Evolutionary conservation across 2,888 invertebrate genomes (phyloP).

Genomic region (Phyto melanocephala): DNA sequence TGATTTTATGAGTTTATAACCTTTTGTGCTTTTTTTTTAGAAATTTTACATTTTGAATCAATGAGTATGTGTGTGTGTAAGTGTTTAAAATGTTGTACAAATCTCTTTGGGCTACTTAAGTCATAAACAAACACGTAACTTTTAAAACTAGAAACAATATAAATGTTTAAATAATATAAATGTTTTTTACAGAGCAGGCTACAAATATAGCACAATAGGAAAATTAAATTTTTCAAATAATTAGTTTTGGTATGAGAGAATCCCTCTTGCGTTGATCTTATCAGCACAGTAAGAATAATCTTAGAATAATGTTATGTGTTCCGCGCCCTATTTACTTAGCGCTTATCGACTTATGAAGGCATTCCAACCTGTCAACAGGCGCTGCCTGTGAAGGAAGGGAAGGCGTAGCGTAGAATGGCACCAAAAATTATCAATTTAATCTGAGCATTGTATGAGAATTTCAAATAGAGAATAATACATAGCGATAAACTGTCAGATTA

Average conservation of each 20-base stretch:
- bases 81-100: constrained; percentile 8
- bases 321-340: too few relatives aligned
- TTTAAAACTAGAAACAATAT: constrained; percentile 49
- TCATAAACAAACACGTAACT: constrained; percentile 61
- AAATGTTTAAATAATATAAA: constrained; percentile 41
- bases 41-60: neutral
- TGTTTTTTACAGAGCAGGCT: neutral
- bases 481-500: too few relatives aligned
- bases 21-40: constrained; percentile 23
- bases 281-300: too few relatives aligned
- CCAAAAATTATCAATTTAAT: too few relatives aligned
- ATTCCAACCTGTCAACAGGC: too few relatives aligned
- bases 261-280: too few relatives aligned
- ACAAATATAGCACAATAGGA: constrained; percentile 8
- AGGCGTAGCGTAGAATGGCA: too few relatives aligned
- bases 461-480: too few relatives aligned
- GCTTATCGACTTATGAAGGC: too few relatives aligned
- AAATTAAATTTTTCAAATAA: neutral
- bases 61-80: neutral
- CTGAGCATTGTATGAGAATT: too few relatives aligned
- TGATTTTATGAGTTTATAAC: constrained; percentile 63
- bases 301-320: too few relatives aligned
- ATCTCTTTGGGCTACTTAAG: constrained; percentile 65
- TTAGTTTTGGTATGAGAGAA: neutral
- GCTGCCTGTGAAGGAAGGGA: too few relatives aligned